These are phyloP conservation scores for Lagodon rhomboides DNA, from an alignment of 2,797 vertebrate genomes.

Conservation along the genomic window DNA sequence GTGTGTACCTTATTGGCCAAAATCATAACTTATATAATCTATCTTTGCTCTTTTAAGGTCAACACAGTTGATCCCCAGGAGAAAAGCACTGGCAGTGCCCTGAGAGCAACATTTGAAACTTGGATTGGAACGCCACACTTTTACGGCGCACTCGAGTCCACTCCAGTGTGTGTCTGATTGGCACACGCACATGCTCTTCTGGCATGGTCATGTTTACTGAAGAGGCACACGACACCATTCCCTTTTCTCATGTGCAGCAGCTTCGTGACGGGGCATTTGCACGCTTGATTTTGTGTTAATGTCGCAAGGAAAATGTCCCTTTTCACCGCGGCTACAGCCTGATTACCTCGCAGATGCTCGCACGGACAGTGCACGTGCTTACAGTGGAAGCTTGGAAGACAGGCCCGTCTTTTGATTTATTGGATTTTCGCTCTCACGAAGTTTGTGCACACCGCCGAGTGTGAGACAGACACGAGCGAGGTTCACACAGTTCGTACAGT, in stretches of 20 bases:
- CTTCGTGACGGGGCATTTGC: neutral
- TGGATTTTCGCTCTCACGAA: conserved; percentile 5
- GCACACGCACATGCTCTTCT: neutral
- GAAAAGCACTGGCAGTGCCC: neutral
- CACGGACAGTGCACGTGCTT: too few relatives aligned
- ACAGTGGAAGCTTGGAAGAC: neutral
- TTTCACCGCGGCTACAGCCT: neutral
- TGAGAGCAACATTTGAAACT: neutral
- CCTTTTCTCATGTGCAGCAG: neutral
- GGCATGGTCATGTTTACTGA: conserved; percentile 1
- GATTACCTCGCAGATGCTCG: neutral
- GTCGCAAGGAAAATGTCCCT: neutral
- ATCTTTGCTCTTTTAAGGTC: conserved; percentile 12
- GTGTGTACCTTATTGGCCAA: conserved; percentile 12
- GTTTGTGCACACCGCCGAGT: neutral
- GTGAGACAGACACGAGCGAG: conserved; percentile 1
- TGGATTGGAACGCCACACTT: neutral
- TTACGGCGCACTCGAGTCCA: neutral
- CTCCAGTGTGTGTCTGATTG: neutral
- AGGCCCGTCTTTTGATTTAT: neutral
- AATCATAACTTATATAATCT: conserved; percentile 23
- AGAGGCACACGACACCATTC: neutral
- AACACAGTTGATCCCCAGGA: neutral
- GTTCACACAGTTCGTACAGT: conserved; percentile 35
- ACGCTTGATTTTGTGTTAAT: neutral